Percentiles rank a stretch among this genome's conserved stretches.
Conservation (phyloP, 2,797 vertebrate genomes). For the Fistularia tabacaria region DNA sequence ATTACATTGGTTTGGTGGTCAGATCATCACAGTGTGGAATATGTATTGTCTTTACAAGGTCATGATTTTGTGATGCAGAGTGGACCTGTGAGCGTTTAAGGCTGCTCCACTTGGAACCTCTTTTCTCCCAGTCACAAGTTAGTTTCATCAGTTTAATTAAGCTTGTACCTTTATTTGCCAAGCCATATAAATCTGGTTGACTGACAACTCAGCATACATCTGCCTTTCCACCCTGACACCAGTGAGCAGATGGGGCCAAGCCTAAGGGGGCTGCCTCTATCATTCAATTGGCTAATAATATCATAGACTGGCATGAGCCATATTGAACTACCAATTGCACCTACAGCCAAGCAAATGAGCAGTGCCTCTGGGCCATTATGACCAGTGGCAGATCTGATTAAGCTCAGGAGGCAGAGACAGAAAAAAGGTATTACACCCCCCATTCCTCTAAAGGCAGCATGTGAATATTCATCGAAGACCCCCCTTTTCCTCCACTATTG, state of each 20-base stretch:
- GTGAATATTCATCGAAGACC: conserved; percentile 75
- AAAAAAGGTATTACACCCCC: conserved; percentile 58
- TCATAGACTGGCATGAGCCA: conserved; percentile 55
- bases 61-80: not conserved
- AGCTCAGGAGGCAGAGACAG: conserved; percentile 53
- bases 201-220: conserved; percentile 40
- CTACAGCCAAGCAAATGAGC: conserved; percentile 60
- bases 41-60: conserved; percentile 13
- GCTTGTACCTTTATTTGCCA: conserved; percentile 22
- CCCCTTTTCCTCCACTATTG: conserved; percentile 23
- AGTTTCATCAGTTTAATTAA: conserved; percentile 43
- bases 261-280: conserved; percentile 45
- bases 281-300: conserved; percentile 52
- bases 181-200: conserved; percentile 44
- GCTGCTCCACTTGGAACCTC: conserved; percentile 18
- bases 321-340: conserved; percentile 40
- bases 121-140: conserved; percentile 14
- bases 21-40: conserved; percentile 8
- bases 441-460: conserved; percentile 54
- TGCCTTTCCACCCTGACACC: conserved; percentile 14
- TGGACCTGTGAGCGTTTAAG: conserved; percentile 3
- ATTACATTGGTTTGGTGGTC: not conserved
- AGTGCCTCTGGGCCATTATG: conserved; percentile 55
- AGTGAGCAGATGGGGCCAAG: conserved; percentile 45
- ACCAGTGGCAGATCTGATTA: conserved; percentile 57